phyloP scores from a whole-genome alignment of 2,797 vertebrate genomes.

The Enteromius paludinosus region DNA sequence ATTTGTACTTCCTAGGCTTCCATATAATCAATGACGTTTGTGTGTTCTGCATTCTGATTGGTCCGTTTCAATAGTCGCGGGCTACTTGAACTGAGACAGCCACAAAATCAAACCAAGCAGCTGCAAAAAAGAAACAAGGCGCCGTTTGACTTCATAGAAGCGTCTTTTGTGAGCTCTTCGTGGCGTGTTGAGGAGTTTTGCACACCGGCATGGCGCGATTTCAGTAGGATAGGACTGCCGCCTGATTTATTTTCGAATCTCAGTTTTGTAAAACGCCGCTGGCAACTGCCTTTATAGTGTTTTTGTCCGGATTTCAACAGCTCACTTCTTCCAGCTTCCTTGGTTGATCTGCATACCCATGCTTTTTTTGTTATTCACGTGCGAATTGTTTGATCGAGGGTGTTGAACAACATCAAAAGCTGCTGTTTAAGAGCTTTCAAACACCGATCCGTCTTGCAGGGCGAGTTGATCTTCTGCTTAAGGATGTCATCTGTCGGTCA shows the following conservation, averaged over 20 bases:
- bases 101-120: not conserved
- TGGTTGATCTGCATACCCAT: not conserved
- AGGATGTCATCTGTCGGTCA: slow-evolving; percentile 73
- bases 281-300: slow-evolving; percentile 26
- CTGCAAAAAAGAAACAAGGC: slow-evolving; percentile 52
- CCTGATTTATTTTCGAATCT: slow-evolving; percentile 32
- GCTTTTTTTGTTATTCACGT: not conserved
- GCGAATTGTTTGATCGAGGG: not conserved
- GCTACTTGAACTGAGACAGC: slow-evolving; percentile 92
- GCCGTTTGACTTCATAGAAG: not conserved
- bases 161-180: slow-evolving; percentile 1
- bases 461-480: not conserved
- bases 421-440: slow-evolving; percentile 7
- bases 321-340: not conserved
- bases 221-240: slow-evolving; percentile 24
- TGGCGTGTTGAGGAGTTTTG: not conserved
- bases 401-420: not conserved
- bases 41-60: slow-evolving; percentile 76
- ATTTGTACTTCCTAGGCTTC: slow-evolving; percentile 52
- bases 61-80: slow-evolving; percentile 97
- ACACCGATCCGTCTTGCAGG: not conserved
- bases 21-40: slow-evolving; percentile 61
- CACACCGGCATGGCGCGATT: slow-evolving; percentile 46
- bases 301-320: slow-evolving; percentile 42
- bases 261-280: slow-evolving; percentile 30